Conservation (phyloP, 2,797 vertebrate genomes). For the Manis crassicaudata region DNA sequence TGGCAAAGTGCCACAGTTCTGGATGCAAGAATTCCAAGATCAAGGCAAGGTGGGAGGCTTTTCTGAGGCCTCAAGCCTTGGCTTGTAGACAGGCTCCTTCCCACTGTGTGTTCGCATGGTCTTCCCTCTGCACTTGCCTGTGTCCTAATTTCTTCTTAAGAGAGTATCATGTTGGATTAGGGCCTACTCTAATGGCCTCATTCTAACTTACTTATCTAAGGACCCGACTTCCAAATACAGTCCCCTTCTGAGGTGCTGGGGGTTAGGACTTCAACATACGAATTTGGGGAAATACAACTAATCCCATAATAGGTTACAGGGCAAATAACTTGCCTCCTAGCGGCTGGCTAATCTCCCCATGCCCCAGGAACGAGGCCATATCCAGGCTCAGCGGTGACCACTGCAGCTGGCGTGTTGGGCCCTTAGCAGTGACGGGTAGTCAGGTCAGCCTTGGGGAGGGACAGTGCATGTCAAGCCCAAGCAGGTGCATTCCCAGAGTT, state of each 20-base stretch:
- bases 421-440: background rate
- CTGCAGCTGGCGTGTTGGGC: background rate
- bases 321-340: background rate
- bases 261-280: no score
- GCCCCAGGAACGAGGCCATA: background rate
- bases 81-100: no score
- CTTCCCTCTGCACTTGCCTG: no score
- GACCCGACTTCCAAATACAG: background rate
- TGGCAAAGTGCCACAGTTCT: no score
- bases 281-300: background rate
- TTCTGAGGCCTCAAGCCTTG: no score
- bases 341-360: background rate
- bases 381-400: background rate
- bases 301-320: background rate
- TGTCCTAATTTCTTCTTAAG: background rate
- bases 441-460: background rate
- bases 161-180: background rate
- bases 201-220: background rate
- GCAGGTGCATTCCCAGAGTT: background rate
- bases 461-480: background rate
- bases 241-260: background rate
- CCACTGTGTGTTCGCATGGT: no score
- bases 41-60: no score
- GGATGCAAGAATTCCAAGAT: no score
- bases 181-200: background rate